Conservation (phyloP, 1,140 invertebrate genomes). For the Drosophila nannoptera region DNA sequence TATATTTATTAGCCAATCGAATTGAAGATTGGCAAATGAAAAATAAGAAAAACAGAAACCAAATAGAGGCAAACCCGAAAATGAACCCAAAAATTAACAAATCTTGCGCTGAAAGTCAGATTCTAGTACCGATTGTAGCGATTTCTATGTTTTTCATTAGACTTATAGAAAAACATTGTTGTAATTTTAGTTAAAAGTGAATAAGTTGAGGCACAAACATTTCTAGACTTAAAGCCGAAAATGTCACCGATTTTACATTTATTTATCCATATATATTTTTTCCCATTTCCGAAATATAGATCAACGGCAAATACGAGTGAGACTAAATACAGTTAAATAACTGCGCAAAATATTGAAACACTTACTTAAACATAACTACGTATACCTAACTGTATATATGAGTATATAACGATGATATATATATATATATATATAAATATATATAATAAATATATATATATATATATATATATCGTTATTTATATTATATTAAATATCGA, state of each 20-base stretch:
- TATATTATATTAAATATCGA: conserved; percentile 21
- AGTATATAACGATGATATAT: conserved; percentile 17
- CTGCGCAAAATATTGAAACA: conserved; percentile 42
- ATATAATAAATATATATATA: conserved; percentile 11
- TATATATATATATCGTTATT: conserved; percentile 18
- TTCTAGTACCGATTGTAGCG: conserved; percentile 2
- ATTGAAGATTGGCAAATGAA: conserved; percentile 39
- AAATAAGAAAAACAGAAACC: no score
- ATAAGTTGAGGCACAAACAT: not conserved
- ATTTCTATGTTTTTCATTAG: not conserved
- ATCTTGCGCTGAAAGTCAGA: conserved; percentile 40
- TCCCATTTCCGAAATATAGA: conserved; percentile 25
- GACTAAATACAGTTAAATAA: conserved; percentile 52
- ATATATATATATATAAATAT: conserved; percentile 24
- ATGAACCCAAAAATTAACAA: not conserved
- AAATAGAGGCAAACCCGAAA: not conserved
- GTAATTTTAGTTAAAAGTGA: not conserved
- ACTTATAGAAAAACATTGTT: not conserved
- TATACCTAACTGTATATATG: conserved; percentile 14
- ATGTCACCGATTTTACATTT: no score
- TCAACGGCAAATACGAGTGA: conserved; percentile 60
- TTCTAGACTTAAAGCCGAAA: no score
- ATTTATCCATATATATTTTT: conserved; percentile 9
- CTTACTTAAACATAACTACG: conserved; percentile 19
- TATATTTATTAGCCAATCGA: conserved; percentile 61